These are phyloP conservation scores for Eupithecia subumbrata DNA, from an alignment of 2,888 invertebrate genomes.

Conservation along the genomic window DNA sequence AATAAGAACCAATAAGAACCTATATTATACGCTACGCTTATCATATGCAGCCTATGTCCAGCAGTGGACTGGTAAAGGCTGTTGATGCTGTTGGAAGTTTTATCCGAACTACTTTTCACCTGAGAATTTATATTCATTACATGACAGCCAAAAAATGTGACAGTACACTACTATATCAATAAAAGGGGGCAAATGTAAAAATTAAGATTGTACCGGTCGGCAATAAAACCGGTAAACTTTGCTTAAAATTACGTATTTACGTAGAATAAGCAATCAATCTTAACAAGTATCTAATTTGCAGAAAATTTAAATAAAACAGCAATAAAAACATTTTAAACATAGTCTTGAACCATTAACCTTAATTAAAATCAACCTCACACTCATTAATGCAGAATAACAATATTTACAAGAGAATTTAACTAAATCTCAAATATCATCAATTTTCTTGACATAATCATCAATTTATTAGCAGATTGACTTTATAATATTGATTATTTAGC, in stretches of 20 bases:
- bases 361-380: slow-evolving; percentile 15
- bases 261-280: slow-evolving; percentile 7
- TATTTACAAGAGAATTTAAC: slow-evolving; percentile 16
- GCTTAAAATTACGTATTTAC: background rate
- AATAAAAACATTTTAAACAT: slow-evolving; percentile 28
- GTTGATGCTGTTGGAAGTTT: too few species aligned
- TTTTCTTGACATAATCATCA: slow-evolving; percentile 43
- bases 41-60: too few species aligned
- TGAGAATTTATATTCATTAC: background rate
- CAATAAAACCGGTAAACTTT: background rate
- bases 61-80: too few species aligned
- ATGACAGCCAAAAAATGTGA: background rate
- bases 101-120: background rate
- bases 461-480: slow-evolving; percentile 42
- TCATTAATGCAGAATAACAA: slow-evolving; percentile 12
- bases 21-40: too few species aligned
- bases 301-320: slow-evolving; percentile 14
- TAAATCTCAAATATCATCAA: slow-evolving; percentile 31
- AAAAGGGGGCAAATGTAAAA: background rate
- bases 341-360: slow-evolving; percentile 29
- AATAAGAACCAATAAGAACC: too few species aligned
- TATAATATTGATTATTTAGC: slow-evolving; percentile 37
- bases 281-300: slow-evolving; percentile 10
- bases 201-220: background rate
- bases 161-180: background rate